Evolutionary conservation across 92 coral and sea anemone species (phyloP), one percentile per base, ranked within the genome.

Genomic region (Diadumene lineata): DNA sequence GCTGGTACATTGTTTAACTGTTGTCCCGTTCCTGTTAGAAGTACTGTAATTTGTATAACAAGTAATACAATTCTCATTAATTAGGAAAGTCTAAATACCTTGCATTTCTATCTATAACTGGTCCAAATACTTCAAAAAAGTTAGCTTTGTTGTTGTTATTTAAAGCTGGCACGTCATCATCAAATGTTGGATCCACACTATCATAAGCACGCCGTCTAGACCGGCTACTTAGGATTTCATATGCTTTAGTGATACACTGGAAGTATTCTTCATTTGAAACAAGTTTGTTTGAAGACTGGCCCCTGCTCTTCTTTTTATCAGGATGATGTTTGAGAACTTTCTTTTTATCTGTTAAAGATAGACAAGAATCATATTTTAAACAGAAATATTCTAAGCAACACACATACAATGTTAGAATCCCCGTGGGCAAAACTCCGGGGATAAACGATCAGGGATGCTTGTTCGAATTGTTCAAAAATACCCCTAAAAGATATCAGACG

Each of bases 271-370:
- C 86, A 22, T 79, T 90, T 11, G 81, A 33, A 1, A 83, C 24
- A 34, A 55, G 66, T 3, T 79, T 84, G 18, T 68, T 68, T 53
- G 75, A 22, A 23, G 64, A 11, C 18, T 77, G 74, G 18, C 69
- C 66, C 9, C 73, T 34, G 27, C 82, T 67, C 17, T 86, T 84
- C 60, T 89, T 91, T 67, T 94, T 94, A 73, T 94, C 98, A 32
- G 98, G 98, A 30, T 94, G 98, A 29, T 94, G 92, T 66, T 86
- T 88, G 7, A 94, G 84, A 26, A 94, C 98, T 82, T 88, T 94
- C 92, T 94, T 94, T 57, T 88, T 81, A 69, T 79, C 98, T 94
- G 31, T 15, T 53, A 4, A 53, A 15, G 19, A 53, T 53, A 53
- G n/a, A n/a, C n/a, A n/a, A n/a, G n/a, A n/a, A n/a, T n/a, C n/a